phyloP scores from a whole-genome alignment of 2,113 vertebrate species.

The Gallinago media region DNA sequence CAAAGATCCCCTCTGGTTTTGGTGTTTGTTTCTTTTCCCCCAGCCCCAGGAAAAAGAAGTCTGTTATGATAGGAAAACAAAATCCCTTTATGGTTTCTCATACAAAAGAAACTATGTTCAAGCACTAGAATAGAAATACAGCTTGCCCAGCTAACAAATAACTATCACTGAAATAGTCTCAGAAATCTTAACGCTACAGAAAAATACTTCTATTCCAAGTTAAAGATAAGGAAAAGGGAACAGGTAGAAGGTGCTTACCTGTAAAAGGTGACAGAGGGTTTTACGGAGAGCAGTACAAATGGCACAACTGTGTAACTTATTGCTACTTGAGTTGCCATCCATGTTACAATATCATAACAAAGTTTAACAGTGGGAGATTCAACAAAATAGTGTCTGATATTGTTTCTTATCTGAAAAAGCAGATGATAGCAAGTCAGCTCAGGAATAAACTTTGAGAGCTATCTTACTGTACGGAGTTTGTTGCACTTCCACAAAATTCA shows the following conservation, averaged over 20 bases:
- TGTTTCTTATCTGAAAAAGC: conserved; percentile 87
- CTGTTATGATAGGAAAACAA: neutral
- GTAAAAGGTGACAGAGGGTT: conserved; percentile 91
- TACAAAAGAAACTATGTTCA: neutral
- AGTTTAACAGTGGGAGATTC: conserved; percentile 82
- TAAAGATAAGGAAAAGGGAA: neutral
- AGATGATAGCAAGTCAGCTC: neutral
- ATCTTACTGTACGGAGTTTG: neutral
- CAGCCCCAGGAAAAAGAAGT: neutral
- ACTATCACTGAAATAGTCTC: neutral
- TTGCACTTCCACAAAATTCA: neutral
- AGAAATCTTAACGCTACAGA: neutral
- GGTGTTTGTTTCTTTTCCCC: neutral
- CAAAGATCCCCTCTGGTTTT: neutral
- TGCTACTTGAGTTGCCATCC: conserved; percentile 90
- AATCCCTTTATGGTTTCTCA: neutral
- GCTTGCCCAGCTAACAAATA: neutral
- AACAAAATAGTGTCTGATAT: conserved; percentile 89
- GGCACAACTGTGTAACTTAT: conserved; percentile 96
- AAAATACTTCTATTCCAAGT: neutral
- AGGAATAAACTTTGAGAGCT: neutral
- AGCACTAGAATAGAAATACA: neutral
- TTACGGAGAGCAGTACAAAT: conserved; percentile 92
- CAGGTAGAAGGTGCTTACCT: conserved; percentile 77
- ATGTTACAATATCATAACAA: conserved; percentile 91